Evolutionary conservation across 1,140 invertebrate species (phyloP), one percentile per base, ranked within the genome.

Genomic region (Probaryconus sp.): DNA sequence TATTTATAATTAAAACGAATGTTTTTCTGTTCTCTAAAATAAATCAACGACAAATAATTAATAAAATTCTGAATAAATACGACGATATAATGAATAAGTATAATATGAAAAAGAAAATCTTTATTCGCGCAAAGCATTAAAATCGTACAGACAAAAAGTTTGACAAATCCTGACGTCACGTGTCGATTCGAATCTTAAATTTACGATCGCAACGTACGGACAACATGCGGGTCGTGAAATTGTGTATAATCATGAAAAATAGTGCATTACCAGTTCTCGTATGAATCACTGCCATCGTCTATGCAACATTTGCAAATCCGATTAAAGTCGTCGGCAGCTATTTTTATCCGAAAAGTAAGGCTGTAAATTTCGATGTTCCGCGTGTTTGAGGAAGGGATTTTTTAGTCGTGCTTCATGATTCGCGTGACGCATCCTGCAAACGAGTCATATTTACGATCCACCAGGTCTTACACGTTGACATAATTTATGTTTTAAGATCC

Each of bases 371-470:
- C 61, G 72, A 79, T 67, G 75, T 76, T 79, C 60, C 60, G 75
- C 63, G 74, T 84, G 78, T 87, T 87, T 87, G 83, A 77, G 64
- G 37, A 83, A 82, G 76, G 79, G 85, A 85, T 87, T 85, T 81
- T 84, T 85, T 83, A 79, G 64, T 48, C 75, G 67, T 84, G 77
- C 75, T 75, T 85, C 73, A 80, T 76, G 77, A 79, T 81, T 73
- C 48, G 67, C 60, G 69, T 77, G 79, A 77, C 78, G 58, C 70
- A 50, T 64, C 43, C 35, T 75, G 48, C 71, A 78, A 82, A 81
- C 76, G 78, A 79, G 63, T 75, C 74, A 69, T 80, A 80, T 80
- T 81, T 80, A 80, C 68, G 77, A 50, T 63, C 7, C 35, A 33
- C 26, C 56, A 3, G 35, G 24, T 72, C 60, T 72, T 51, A 53